Evolutionary conservation across 2,113 vertebrate species (phyloP), one percentile per base, ranked within the genome.

Genomic region (Scartelaos histophorus): DNA sequence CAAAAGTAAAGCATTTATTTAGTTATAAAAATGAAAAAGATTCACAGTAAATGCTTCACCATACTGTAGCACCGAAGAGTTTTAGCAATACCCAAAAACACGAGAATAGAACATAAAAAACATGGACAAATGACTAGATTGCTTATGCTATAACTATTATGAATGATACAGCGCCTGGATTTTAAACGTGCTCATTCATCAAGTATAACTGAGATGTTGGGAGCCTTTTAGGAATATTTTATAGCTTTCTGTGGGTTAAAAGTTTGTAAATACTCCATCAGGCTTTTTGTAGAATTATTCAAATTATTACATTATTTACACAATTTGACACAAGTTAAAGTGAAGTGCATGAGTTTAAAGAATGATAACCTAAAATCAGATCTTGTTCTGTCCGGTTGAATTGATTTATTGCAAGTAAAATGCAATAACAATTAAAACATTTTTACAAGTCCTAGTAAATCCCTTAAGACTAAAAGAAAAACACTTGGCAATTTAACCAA

Each of bases 1-100:
- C 56, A 67, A 87, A 90, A 85, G 80, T 15, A 25, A 46, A 77
- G 67, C 38, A 66, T 87, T 89, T 69, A 83, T 82, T 89, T 69
- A 3, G 66, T 64, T 77, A 81, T 80, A 54, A 87, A 90, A 80
- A 35, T 65, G 13, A 61, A 67, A 81, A 72, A 71, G 5, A 15
- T 64, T 64, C 61, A 64, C 61, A 64, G 61, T 64, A 11, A 34
- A 64, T 13, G 19, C 34, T 21, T 43, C 34, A 21, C 29, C 7
- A 15, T 13, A 7, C 61, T 38, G 25, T n/a, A n/a, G 29, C 61
- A 19, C 17, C 34, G 10, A 11, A 64, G 29, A 7, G 16, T 9
- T 38, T 35, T 5, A 62, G 25, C 25, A 34, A 62, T 3, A 35
- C 3, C 60, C 61, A 64, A 64, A 43, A 64, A 5, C 17, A 43